Evolutionary conservation across 2,113 vertebrate genomes (phyloP), one percentile per base, ranked within the genome.

Genomic region (Burhinus oedicnemus): DNA sequence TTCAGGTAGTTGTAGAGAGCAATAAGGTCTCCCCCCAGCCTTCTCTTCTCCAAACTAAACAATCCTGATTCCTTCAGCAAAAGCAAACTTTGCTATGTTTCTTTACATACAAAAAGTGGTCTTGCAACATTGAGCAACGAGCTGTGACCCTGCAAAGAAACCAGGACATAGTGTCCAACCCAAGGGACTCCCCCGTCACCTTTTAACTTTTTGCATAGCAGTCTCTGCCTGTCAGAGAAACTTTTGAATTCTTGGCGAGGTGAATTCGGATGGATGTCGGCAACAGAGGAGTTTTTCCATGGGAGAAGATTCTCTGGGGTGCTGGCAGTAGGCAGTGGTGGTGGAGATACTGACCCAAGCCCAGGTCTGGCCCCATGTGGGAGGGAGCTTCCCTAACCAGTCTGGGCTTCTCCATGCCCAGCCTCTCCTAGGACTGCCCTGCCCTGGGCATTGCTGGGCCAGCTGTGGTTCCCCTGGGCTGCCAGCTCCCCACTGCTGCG

Each of bases 301-400:
- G 21, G 42, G 51, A 75, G 57, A 80, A 52, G 62, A 10, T 66
- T 36, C n/a, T 75, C 21, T 21, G 30, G 52, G 68, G 29, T 1
- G 3, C 29, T 51, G 71, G 26, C 61, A 54, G 70, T 15, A 32
- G 26, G 36, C 55, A 11, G 52, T 51, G 62, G 9, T 44, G 54
- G 60, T 45, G 74, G 61, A 61, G 72, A 42, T 76, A 58, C 36
- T n/a, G 57, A 75, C 57, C 29, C 72, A 29, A 83, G n/a, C 32
- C 38, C 26, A 27, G 66, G 7, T 66, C 36, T 36, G 29, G 11
- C 32, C 25, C 16, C 2, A 0, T 38, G 27, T 0, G 1, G 15
- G 32, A 51, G 4, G 44, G 30, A 66, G 25, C 23, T 51, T 66
- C 14, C 40, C 12, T 25, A 76, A 29, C 21, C 25, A 40, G 49